Conservation (phyloP, 2,888 invertebrate species). For the Aspidiotus rigidus region DNA sequence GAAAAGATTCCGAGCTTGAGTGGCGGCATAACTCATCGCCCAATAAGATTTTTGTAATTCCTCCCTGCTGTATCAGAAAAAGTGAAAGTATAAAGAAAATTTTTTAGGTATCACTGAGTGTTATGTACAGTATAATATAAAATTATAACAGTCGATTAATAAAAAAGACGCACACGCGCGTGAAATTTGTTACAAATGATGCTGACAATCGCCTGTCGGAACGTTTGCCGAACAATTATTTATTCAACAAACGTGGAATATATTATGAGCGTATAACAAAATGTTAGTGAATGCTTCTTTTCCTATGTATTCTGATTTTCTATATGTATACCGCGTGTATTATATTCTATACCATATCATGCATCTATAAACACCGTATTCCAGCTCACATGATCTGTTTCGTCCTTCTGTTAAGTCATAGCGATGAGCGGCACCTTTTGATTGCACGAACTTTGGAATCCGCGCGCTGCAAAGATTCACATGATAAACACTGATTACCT, state of each 20-base stretch:
- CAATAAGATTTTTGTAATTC: too few relatives aligned
- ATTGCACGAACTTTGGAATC: slow-evolving; percentile 1
- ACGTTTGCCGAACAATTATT: not conserved
- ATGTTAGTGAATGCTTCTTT: not conserved
- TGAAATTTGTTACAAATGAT: slow-evolving; percentile 4
- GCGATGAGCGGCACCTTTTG: slow-evolving; percentile 4
- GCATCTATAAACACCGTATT: too few relatives aligned
- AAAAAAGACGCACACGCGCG: not conserved
- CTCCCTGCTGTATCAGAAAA: too few relatives aligned
- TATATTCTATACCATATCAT: not conserved
- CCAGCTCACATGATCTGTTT: not conserved
- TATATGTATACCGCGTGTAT: not conserved
- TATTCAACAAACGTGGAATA: slow-evolving; percentile 1
- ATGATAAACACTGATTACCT: slow-evolving; percentile 24
- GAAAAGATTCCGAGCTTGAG: too few relatives aligned
- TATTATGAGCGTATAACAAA: slow-evolving; percentile 2
- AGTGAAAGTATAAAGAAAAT: too few relatives aligned
- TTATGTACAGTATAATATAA: too few relatives aligned
- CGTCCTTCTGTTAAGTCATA: not conserved
- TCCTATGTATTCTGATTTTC: not conserved
- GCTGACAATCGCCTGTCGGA: not conserved
- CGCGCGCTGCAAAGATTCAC: slow-evolving; percentile 14
- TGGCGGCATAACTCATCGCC: too few relatives aligned
- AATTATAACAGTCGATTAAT: too few relatives aligned
- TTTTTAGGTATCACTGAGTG: too few relatives aligned